Base-by-base conservation (phyloP, 1,140 invertebrate genomes). In the Uloborus diversus region DNA sequence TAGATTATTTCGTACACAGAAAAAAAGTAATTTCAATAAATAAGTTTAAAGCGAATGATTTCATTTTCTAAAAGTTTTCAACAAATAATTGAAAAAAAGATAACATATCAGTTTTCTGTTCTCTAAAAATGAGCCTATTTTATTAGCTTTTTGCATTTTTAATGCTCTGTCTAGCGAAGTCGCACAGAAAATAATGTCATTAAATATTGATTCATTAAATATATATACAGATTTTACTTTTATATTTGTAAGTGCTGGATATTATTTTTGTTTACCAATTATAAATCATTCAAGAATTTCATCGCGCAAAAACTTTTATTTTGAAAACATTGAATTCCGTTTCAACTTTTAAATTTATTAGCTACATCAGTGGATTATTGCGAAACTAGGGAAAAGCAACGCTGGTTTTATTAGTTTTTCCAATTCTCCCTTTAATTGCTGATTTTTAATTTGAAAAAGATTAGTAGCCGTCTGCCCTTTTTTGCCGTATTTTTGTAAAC, bases 71-170 rank as follows among this genome's bases (percentile, higher is more conserved):
- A 66, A 69, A 56, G 17, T 69, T 68, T 68, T 27, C 27, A 51
- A 32, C 28, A 5, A 32, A 17, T 69, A 69, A 69, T 69, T 69
- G 42, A 30, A 69, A 69, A 69, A 56, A 37, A n/a, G n/a, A n/a
- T n/a, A n/a, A n/a, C n/a, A n/a, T n/a, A n/a, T n/a, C n/a, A n/a
- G n/a, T n/a, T n/a, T 65, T 42, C 62, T 13, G 11, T 7, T 32
- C 4, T 30, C 30, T 32, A 14, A n/a, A 73, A 73, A 37, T 13
- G 11, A 14, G 32, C 51, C 35, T 62, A 61, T 61, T n/a, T 73
- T 73, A 73, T 70, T 17, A 56, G 25, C 53, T 70, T 70, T 27
- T 57, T 73, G 56, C 69, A 73, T 73, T 73, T 73, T 73, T 73
- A 73, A 73, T 61, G n/a, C n/a, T n/a, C n/a, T n/a, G n/a, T n/a